phyloP scores from a whole-genome alignment of 2,888 invertebrate species.

The Julus scandinavius region DNA sequence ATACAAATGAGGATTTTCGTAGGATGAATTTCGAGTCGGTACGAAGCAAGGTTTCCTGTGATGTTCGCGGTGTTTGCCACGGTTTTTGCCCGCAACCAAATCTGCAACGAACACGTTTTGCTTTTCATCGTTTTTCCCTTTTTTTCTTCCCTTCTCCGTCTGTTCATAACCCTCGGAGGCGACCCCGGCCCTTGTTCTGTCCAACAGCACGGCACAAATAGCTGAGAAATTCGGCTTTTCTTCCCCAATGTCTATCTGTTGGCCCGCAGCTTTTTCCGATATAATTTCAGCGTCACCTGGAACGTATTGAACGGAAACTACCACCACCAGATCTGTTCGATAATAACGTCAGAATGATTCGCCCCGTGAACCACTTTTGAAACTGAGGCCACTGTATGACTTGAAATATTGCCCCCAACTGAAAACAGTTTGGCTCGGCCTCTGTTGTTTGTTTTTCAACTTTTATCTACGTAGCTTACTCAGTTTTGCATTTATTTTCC shows the following conservation, averaged over 20 bases:
- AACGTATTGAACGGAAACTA: neutral
- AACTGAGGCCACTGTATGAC: neutral
- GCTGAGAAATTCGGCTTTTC: neutral
- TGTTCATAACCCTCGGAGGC: neutral
- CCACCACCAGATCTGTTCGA: neutral
- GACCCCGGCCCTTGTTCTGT: neutral
- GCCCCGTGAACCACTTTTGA: neutral
- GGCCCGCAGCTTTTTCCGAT: neutral
- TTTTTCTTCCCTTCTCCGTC: neutral
- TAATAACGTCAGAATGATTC: neutral
- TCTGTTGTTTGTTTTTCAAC: neutral
- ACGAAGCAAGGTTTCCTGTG: neutral
- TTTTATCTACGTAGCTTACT: neutral
- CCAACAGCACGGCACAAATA: conserved; percentile 23
- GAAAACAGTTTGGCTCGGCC: neutral
- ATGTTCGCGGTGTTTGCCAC: conserved; percentile 1
- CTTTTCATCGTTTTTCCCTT: neutral
- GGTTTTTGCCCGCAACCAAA: conserved; percentile 14
- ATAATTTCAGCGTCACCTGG: neutral
- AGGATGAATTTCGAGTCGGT: neutral
- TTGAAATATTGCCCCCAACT: neutral
- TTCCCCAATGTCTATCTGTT: neutral
- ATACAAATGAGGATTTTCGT: conserved; percentile 12
- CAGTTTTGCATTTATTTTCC: neutral
- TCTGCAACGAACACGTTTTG: conserved; percentile 38